Conservation (phyloP, 2,888 invertebrate species). For the Lissonota sp. region DNA sequence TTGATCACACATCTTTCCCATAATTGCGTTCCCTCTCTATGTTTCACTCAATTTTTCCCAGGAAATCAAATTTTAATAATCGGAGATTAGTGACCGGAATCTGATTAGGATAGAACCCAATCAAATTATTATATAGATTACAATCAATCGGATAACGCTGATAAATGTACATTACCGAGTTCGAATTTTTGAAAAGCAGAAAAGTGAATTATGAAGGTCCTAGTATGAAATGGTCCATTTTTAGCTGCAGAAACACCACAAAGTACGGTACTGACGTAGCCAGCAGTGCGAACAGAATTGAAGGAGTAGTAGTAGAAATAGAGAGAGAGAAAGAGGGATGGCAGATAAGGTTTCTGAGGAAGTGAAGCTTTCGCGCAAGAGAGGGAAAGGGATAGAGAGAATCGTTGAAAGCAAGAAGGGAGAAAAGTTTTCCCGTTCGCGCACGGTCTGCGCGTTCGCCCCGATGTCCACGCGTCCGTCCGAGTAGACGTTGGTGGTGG, state of each 20-base stretch:
- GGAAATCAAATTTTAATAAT: too few relatives aligned
- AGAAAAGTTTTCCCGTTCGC: constrained; percentile 49
- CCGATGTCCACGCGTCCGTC: constrained; percentile 75
- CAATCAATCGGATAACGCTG: too few relatives aligned
- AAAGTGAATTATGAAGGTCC: too few relatives aligned
- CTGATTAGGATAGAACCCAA: too few relatives aligned
- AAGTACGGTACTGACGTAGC: constrained; percentile 45
- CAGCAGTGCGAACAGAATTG: constrained; percentile 26
- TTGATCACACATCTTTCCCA: too few relatives aligned
- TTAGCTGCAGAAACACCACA: not conserved
- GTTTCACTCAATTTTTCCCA: too few relatives aligned
- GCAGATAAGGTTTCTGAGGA: not conserved
- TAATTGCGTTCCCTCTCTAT: too few relatives aligned
- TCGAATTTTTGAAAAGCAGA: not conserved
- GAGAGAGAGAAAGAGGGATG: constrained; percentile 10
- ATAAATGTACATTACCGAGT: not conserved
- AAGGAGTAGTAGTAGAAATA: not conserved
- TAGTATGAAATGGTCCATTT: too few relatives aligned
- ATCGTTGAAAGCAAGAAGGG: constrained; percentile 33
- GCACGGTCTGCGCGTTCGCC: constrained; percentile 62
- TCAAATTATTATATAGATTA: too few relatives aligned
- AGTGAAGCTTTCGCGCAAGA: not conserved
- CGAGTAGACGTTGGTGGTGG: constrained; percentile 75
- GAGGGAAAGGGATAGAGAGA: constrained; percentile 16
- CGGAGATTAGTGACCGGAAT: too few relatives aligned